phyloP scores from a whole-genome alignment of 2,113 vertebrate species.

The Callipepla squamata region DNA sequence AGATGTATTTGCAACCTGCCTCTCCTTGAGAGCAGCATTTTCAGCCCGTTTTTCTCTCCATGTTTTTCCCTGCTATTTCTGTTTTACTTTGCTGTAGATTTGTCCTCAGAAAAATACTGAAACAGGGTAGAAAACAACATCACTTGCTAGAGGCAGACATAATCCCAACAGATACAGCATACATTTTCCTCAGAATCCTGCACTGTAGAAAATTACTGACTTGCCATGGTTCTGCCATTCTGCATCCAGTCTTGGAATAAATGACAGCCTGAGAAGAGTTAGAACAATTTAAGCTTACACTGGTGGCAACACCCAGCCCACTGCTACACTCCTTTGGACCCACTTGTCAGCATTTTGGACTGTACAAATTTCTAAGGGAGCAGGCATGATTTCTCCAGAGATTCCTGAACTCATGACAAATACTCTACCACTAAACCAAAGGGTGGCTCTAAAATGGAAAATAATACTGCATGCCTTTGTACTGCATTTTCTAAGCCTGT shows the following conservation, averaged over 20 bases:
- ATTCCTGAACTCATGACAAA: rapidly evolving
- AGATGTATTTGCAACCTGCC: neutral
- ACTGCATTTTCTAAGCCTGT: neutral
- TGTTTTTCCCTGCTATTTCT: neutral
- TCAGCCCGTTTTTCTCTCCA: neutral
- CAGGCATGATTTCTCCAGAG: neutral
- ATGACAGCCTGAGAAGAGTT: neutral
- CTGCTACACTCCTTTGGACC: neutral
- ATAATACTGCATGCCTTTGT: neutral
- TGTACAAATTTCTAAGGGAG: neutral
- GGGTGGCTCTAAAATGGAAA: neutral
- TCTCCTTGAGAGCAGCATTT: rapidly evolving
- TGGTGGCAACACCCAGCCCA: neutral
- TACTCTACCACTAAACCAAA: neutral
- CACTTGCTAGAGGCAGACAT: neutral
- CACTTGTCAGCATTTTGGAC: neutral
- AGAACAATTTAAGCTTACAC: neutral
- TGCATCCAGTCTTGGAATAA: neutral
- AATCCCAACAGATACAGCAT: neutral
- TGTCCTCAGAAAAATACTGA: neutral
- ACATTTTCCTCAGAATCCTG: neutral
- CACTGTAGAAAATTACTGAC: neutral
- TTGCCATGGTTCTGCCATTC: neutral
- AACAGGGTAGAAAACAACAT: neutral
- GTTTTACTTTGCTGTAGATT: neutral